A percentile compares a stretch with the other conserved stretches of the same genome.
These are phyloP conservation scores for Sitobion miscanthi DNA, from an alignment of 1,140 invertebrate genomes.

Conservation along the genomic window DNA sequence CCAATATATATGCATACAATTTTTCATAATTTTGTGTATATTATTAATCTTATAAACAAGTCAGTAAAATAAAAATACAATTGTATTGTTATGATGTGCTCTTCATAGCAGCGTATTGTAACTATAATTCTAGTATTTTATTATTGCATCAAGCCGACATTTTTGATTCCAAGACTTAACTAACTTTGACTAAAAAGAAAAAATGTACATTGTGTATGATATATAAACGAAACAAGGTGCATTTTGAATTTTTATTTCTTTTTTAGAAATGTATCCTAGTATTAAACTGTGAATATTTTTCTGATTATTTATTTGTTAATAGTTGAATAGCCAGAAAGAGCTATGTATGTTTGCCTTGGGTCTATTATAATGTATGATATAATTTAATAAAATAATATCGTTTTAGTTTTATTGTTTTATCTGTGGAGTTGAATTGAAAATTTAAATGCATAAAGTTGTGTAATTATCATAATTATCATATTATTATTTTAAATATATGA, in stretches of 20 bases:
- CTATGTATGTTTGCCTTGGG: neutral
- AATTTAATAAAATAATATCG: constrained; percentile 29
- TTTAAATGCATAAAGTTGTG: neutral
- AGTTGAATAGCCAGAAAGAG: constrained; percentile 4
- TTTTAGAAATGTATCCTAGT: constrained; percentile 54
- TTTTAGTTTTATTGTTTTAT: constrained; percentile 41
- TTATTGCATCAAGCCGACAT: neutral
- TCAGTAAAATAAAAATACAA: neutral
- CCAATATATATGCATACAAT: neutral
- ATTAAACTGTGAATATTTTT: constrained; percentile 54
- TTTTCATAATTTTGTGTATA: neutral
- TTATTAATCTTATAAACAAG: neutral
- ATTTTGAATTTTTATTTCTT: constrained; percentile 56
- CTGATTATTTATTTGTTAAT: constrained; percentile 46
- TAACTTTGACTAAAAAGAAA: constrained; percentile 31
- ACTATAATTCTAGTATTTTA: neutral
- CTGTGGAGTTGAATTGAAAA: constrained; percentile 21
- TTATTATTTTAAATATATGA: constrained; percentile 42
- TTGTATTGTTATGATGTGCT: constrained; percentile 4
- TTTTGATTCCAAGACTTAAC: constrained; percentile 38
- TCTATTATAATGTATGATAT: constrained; percentile 44
- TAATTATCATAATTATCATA: constrained; percentile 44
- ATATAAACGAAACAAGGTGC: constrained; percentile 56
- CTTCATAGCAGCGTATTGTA: neutral
- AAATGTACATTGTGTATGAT: constrained; percentile 54